Evolutionary conservation across 2,113 vertebrate genomes (phyloP), one percentile per base, ranked within the genome.

Genomic region (Lagopus muta): DNA sequence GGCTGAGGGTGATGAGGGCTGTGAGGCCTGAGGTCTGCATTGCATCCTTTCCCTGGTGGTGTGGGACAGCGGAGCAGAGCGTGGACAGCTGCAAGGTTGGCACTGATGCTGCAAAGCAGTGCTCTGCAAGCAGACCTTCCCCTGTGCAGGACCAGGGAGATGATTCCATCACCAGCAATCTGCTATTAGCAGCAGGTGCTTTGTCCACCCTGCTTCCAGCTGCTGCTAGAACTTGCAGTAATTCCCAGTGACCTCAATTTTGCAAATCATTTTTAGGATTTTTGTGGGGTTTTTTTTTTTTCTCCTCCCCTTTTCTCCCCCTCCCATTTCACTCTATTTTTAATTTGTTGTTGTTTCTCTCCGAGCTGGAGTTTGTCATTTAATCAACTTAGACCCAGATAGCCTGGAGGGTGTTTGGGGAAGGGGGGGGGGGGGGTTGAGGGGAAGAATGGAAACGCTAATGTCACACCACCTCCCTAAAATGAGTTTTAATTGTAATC

Each of bases 401-500:
- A 95, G 94, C 93, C 90, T 77, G 93, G 74, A 89, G 89, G 89
- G 90, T 86, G 95, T 95, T 92, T 93, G 93, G 91, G 89, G 80
- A 92, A 90, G 57, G 47, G 77, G 62, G 72, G 87, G 58, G 36
- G 36, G 36, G 67, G 87, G 18, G 50, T 11, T 6, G 42, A 54
- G 42, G 58, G 70, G 47, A 65, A 74, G 85, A 93, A 76, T 82
- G 80, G 91, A 94, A 94, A 88, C 96, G 90, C 95, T 96, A 95
- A 83, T 96, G 96, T 91, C 92, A 84, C 91, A 66, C 92, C 88
- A 93, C 96, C 94, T 96, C 95, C 95, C 92, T 91, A 97, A 97
- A 97, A 96, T 90, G 93, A 94, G 97, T 95, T 97, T 97, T 97
- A 97, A 96, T 97, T 97, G 95, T 98, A 98, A 98, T 98, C 97